phyloP scores from a whole-genome alignment of 2,888 invertebrate genomes.

The Cephus pulcher region DNA sequence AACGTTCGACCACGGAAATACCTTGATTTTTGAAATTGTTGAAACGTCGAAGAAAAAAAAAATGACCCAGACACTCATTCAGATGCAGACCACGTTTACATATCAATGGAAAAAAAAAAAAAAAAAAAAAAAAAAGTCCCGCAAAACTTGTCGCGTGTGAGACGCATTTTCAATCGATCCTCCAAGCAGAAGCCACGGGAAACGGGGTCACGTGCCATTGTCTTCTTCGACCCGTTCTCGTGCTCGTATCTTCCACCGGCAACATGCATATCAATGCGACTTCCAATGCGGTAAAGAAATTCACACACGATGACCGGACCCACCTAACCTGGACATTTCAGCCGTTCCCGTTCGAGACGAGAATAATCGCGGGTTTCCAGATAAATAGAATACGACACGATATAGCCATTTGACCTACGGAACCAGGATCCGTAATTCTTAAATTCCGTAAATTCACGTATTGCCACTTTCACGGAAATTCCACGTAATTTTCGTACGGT shows the following conservation, averaged over 20 bases:
- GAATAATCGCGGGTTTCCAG: too few species aligned
- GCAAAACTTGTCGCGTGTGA: conserved; percentile 36
- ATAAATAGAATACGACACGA: too few species aligned
- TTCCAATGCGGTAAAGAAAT: too few species aligned
- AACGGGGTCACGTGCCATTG: conserved; percentile 40
- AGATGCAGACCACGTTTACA: neutral
- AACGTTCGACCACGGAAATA: too few species aligned
- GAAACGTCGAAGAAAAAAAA: too few species aligned
- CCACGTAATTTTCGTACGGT: too few species aligned
- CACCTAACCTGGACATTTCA: too few species aligned
- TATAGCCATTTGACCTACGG: too few species aligned
- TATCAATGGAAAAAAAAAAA: conserved; percentile 1
- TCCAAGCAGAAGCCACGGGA: neutral
- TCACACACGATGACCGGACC: too few species aligned
- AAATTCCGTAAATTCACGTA: conserved; percentile 15
- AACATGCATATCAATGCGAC: conserved; percentile 35
- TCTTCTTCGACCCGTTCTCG: conserved; percentile 34
- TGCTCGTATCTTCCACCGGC: conserved; percentile 5
- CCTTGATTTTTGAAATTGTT: too few species aligned
- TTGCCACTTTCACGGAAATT: too few species aligned
- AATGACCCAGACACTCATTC: neutral
- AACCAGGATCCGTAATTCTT: conserved; percentile 22
- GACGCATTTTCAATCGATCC: conserved; percentile 38
- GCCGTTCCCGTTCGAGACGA: too few species aligned
- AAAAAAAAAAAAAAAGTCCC: neutral